Conservation (phyloP, 2,113 vertebrate genomes). For the Empidonax alnorum region DNA sequence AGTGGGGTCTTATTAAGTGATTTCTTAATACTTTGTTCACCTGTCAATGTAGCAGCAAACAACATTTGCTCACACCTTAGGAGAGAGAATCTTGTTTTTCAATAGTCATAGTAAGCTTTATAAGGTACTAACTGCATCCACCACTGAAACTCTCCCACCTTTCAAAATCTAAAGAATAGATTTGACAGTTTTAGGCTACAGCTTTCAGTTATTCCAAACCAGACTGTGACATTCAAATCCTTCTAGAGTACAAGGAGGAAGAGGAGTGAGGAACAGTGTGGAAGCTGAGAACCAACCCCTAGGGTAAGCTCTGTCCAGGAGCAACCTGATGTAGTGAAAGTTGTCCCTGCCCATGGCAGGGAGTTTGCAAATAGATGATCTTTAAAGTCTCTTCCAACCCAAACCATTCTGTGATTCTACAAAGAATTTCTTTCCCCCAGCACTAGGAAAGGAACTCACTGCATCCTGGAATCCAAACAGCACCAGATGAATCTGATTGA, state of each 20-base stretch:
- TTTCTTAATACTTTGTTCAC: constrained; percentile 93
- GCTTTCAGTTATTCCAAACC: neutral
- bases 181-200: neutral
- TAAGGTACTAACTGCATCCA: neutral
- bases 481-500: constrained; percentile 93
- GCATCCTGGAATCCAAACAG: constrained; percentile 95
- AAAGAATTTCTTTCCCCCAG: neutral
- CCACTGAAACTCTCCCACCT: neutral
- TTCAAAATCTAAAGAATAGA: neutral
- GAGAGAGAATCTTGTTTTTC: neutral
- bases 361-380: neutral
- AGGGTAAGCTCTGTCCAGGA: neutral
- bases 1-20: constrained; percentile 92
- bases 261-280: neutral
- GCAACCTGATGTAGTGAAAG: neutral
- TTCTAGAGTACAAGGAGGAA: neutral
- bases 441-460: constrained; percentile 71
- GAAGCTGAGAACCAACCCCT: neutral
- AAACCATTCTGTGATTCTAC: neutral
- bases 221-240: neutral
- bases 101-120: neutral
- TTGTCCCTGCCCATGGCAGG: neutral
- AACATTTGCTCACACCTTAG: neutral
- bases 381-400: neutral
- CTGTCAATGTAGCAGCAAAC: constrained; percentile 64